Evolutionary conservation across 2,888 invertebrate genomes (phyloP).

Genomic region (Smittia sp.): DNA sequence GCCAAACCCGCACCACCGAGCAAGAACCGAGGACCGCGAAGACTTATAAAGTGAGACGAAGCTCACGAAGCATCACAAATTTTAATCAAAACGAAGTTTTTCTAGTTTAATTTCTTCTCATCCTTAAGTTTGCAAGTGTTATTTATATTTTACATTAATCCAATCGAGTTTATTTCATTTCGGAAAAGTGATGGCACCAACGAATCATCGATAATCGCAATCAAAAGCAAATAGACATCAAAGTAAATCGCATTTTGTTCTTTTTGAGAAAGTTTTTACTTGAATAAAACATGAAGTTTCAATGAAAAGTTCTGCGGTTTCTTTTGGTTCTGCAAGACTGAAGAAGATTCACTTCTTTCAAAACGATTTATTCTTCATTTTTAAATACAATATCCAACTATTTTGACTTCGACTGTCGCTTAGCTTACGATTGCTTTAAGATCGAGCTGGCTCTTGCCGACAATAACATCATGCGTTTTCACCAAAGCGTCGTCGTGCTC

Average conservation of each 20-base stretch:
- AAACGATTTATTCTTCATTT: not conserved
- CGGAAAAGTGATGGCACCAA: conserved; percentile 4
- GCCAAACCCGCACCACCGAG: conserved; percentile 90
- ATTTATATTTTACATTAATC: not conserved
- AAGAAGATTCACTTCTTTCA: too few relatives aligned
- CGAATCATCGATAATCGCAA: conserved; percentile 1
- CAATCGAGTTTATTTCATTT: not conserved
- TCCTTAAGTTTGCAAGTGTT: not conserved
- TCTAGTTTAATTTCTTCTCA: conserved; percentile 11
- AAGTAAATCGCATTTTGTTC: not conserved
- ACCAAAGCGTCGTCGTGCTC: not conserved
- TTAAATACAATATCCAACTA: not conserved
- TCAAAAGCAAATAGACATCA: not conserved
- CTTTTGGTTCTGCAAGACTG: too few relatives aligned
- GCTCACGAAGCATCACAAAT: not conserved
- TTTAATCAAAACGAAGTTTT: conserved; percentile 6
- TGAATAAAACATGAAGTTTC: too few relatives aligned
- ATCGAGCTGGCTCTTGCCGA: too few relatives aligned
- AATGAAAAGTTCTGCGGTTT: too few relatives aligned
- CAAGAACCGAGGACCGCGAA: conserved; percentile 78
- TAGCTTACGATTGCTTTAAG: not conserved
- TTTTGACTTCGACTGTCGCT: not conserved
- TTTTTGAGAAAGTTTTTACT: too few relatives aligned
- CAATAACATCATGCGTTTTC: too few relatives aligned
- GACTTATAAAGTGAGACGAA: conserved; percentile 63